A percentile compares a stretch with the other conserved stretches of the same genome.
Evolutionary conservation across 2,888 invertebrate species (phyloP).

Genomic region (Agriopis aurantiaria): DNA sequence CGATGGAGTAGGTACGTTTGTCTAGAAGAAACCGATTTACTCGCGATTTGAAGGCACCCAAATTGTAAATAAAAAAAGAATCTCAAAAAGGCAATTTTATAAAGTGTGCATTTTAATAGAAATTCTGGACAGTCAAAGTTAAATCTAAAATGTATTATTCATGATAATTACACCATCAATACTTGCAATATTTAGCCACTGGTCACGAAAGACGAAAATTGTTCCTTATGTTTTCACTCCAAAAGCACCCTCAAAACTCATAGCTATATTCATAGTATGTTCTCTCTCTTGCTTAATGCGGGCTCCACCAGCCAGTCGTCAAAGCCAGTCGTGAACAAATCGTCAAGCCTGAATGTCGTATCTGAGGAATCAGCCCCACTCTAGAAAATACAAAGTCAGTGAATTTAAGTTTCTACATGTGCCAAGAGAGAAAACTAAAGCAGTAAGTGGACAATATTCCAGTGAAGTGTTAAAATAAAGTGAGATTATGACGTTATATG

Average conservation of each 20-base stretch:
- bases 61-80: no score
- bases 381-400: constrained; percentile 57
- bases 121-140: no score
- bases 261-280: constrained; percentile 50
- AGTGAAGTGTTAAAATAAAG: constrained; percentile 73
- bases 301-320: no score
- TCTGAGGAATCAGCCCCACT: constrained; percentile 54
- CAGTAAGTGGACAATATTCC: constrained; percentile 61
- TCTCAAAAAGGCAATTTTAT: no score
- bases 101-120: no score
- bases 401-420: constrained; percentile 57
- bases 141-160: no score
- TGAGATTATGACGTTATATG: constrained; percentile 86
- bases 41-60: no score
- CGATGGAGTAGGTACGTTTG: no score
- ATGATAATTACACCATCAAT: no score
- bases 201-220: constrained; percentile 19
- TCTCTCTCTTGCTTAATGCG: constrained; percentile 65
- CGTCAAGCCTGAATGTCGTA: constrained; percentile 79
- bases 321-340: constrained; percentile 68
- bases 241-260: constrained; percentile 58
- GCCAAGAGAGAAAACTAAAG: constrained; percentile 66
- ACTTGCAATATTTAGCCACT: background rate
- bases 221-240: constrained; percentile 38
- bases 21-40: no score